Conservation (phyloP, 1,140 invertebrate genomes). For the Lasioglossum baleicum region DNA sequence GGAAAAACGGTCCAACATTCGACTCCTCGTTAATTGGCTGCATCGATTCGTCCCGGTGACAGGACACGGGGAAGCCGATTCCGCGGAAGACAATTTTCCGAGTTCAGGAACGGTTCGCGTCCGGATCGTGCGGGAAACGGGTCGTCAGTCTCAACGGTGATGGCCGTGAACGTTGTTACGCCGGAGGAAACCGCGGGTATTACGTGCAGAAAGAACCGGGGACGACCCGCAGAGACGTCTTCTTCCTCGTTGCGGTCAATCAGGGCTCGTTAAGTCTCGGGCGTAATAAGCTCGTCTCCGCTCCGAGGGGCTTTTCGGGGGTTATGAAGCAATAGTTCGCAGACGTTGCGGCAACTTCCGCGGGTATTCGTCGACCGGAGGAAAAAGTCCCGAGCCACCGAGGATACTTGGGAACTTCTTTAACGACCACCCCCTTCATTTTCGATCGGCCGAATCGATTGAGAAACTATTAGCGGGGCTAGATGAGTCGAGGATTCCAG, state of each 20-base stretch:
- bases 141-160: too few species aligned
- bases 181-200: not conserved
- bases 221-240: not conserved
- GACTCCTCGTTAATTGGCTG: too few species aligned
- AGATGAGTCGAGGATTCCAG: slow-evolving; percentile 16
- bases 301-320: not conserved
- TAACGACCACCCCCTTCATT: slow-evolving; percentile 58
- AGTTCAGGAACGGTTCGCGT: too few species aligned
- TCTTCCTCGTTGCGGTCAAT: slow-evolving; percentile 24
- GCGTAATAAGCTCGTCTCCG: slow-evolving; percentile 42
- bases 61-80: too few species aligned
- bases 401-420: slow-evolving; percentile 61
- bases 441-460: slow-evolving; percentile 48
- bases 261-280: slow-evolving; percentile 41
- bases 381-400: slow-evolving; percentile 49
- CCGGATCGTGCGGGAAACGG: not conserved
- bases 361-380: not conserved
- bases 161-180: not conserved
- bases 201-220: not conserved
- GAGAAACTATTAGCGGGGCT: slow-evolving; percentile 52
- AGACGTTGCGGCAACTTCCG: slow-evolving; percentile 33
- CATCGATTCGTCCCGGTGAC: too few species aligned
- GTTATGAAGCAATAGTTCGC: slow-evolving; percentile 46
- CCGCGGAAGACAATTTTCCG: too few species aligned
- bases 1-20: too few species aligned